Conservation (phyloP, 2,113 vertebrate genomes). For the Zeus faber region DNA sequence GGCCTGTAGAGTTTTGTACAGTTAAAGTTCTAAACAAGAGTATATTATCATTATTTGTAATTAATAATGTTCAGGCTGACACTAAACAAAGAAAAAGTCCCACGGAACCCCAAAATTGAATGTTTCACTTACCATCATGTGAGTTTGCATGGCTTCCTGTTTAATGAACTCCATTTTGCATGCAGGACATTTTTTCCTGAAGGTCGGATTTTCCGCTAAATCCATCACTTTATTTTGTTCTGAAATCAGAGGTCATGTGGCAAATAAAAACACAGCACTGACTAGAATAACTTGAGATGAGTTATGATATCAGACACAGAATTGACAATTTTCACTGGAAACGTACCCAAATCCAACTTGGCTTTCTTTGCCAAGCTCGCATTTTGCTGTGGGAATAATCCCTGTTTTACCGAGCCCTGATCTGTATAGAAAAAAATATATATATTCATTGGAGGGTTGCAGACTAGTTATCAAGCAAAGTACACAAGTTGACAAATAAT, state of each 20-base stretch:
- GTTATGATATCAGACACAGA: too few relatives aligned
- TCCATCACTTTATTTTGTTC: slow-evolving; percentile 15
- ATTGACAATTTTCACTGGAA: not conserved
- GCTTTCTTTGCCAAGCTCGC: slow-evolving; percentile 69
- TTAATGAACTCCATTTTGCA: slow-evolving; percentile 88
- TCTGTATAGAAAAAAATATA: slow-evolving; percentile 43
- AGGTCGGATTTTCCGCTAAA: slow-evolving; percentile 81
- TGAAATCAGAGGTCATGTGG: slow-evolving; percentile 14
- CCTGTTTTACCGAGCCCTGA: slow-evolving; percentile 66
- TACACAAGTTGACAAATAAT: too few relatives aligned
- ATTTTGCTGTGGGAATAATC: slow-evolving; percentile 55
- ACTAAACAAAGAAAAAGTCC: too few relatives aligned
- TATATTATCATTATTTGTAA: too few relatives aligned
- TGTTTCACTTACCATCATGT: slow-evolving; percentile 84
- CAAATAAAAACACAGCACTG: too few relatives aligned
- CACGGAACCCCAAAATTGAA: too few relatives aligned
- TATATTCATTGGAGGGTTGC: slow-evolving; percentile 1
- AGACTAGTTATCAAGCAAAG: too few relatives aligned
- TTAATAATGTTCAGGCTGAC: too few relatives aligned
- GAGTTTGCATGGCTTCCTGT: slow-evolving; percentile 82
- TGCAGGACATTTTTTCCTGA: slow-evolving; percentile 85
- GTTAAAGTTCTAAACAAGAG: too few relatives aligned
- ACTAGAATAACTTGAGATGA: too few relatives aligned
- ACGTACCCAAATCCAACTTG: slow-evolving; percentile 66
- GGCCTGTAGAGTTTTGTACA: too few relatives aligned